These are phyloP conservation scores for Pteropus alecto DNA, from an alignment of 2,113 vertebrate species.

Conservation along the genomic window DNA sequence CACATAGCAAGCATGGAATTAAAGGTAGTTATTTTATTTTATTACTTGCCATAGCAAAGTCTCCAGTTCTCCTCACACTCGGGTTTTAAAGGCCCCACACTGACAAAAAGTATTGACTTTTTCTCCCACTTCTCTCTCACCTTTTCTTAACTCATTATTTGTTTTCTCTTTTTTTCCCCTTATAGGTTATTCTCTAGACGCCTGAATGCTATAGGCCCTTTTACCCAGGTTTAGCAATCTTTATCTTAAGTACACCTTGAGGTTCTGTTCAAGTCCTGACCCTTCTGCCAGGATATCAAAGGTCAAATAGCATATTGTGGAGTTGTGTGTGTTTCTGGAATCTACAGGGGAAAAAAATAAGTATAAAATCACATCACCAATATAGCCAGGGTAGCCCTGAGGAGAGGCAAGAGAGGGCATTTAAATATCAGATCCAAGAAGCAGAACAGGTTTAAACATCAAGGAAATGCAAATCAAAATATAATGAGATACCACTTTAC, in stretches of 20 bases:
- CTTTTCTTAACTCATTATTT: background rate
- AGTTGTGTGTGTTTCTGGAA: background rate
- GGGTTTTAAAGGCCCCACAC: background rate
- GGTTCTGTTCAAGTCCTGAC: background rate
- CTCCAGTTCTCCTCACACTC: background rate
- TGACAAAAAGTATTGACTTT: background rate
- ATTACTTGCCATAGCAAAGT: background rate
- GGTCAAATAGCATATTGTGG: background rate
- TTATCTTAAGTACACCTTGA: background rate
- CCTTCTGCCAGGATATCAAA: background rate
- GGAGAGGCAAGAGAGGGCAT: background rate
- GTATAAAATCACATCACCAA: background rate
- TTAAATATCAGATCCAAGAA: constrained; percentile 17
- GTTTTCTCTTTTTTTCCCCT: background rate
- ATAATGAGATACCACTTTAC: background rate
- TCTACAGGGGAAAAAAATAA: background rate
- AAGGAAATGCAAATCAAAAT: constrained; percentile 35
- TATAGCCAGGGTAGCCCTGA: background rate
- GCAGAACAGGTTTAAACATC: background rate
- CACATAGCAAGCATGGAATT: background rate
- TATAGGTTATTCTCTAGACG: background rate
- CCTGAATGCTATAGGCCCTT: background rate
- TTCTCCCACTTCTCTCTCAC: background rate
- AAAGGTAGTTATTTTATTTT: background rate
- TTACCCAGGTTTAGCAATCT: background rate